Evolutionary conservation across 2,888 invertebrate genomes (phyloP), one percentile per base, ranked within the genome.

Genomic region (Hirtodrosophila confusa): DNA sequence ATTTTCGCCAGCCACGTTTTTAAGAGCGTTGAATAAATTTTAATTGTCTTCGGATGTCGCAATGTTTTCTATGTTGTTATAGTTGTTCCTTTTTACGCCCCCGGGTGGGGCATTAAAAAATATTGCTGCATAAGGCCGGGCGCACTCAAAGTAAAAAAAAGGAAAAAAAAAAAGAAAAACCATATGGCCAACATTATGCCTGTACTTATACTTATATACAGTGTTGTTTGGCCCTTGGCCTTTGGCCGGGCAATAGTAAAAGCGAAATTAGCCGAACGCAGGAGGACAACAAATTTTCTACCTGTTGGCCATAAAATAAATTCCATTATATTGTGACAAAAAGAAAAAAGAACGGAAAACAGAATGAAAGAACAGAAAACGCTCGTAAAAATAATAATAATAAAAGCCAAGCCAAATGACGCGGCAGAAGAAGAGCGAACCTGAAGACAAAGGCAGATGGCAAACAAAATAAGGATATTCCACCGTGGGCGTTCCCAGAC

Each of bases 281-380:
- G 56, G 66, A 66, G 80, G 79, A 77, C 74, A 80, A 79, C 76
- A 89, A 87, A 78, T 82, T 80, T 87, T 86, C 75, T 83, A 89
- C 88, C 89, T 89, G 90, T 86, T 89, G 89, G 86, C 75, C 79
- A 79, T 89, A 88, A 89, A 89, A 88, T 84, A 85, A 80, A 83
- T 88, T 80, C 80, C 75, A 75, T 82, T 86, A 88, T 82, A 80
- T 72, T 76, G 80, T 82, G 73, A 76, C 77, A 76, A 76, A 76
- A 76, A 48, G 48, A 24, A 41, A 41, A 23, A 12, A 8, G 8
- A 33, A 7, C n/a, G 17, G 23, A 33, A 45, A 35, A 35, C 36
- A 40, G 37, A 47, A 64, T 54, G 72, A 48, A 61, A 53, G 58
- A 70, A 58, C 50, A 55, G 54, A 75, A 57, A 76, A 72, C 73